Percentiles rank a stretch among this genome's conserved stretches.
Evolutionary conservation across 2,113 vertebrate species (phyloP).

Genomic region (Camarhynchus parvulus): DNA sequence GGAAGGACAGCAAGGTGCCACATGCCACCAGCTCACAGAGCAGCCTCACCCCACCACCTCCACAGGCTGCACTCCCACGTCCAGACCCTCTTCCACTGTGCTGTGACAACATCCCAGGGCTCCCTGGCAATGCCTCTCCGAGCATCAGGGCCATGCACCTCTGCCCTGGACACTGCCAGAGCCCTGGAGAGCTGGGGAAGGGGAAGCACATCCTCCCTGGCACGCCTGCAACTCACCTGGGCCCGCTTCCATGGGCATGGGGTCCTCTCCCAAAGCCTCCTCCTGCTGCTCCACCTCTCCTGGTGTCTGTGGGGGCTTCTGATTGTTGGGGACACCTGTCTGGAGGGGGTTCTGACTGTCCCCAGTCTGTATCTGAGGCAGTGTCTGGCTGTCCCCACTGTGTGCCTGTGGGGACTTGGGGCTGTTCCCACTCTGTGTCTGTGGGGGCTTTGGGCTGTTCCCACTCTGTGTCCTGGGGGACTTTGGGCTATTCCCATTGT

Average conservation of each 20-base stretch:
- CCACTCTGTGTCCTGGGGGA: fast-evolving
- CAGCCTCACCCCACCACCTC: background rate
- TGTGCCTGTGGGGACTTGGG: fast-evolving
- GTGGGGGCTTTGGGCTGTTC: fast-evolving
- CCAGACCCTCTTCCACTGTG: too few species aligned
- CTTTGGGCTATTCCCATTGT: fast-evolving
- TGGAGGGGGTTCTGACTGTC: background rate
- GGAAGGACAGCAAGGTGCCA: background rate
- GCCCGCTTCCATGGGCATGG: background rate
- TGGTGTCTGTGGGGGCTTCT: background rate
- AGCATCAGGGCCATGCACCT: background rate
- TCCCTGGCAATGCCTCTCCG: background rate
- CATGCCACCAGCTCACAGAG: background rate
- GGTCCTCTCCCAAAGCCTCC: background rate
- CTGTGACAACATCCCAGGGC: fast-evolving
- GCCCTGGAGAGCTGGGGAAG: background rate
- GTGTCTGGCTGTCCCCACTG: background rate
- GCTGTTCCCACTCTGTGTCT: fast-evolving
- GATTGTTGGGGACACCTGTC: background rate
- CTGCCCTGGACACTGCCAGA: background rate
- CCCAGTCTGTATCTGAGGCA: background rate
- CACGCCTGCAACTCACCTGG: conserved; percentile 33
- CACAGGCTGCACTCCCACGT: background rate
- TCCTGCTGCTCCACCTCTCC: background rate
- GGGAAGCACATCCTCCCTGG: background rate